phyloP scores from a whole-genome alignment of 2,888 invertebrate genomes.

The Rosalia funebris region DNA sequence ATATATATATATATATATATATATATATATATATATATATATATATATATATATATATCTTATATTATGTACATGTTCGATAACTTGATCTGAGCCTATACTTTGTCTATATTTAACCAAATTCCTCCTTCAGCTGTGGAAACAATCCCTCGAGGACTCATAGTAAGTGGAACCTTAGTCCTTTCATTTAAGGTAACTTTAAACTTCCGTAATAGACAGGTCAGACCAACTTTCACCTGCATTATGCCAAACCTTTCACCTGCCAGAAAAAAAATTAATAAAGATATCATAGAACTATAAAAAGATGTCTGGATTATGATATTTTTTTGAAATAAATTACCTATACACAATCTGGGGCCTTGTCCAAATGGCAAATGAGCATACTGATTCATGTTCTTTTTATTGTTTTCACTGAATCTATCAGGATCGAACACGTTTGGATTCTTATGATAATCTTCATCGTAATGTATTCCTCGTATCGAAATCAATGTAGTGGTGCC shows the following conservation, averaged over 20 bases:
- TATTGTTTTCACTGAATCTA: too few species aligned
- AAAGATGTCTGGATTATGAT: too few species aligned
- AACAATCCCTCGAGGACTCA: background rate
- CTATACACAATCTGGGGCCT: background rate
- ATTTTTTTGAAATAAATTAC: too few species aligned
- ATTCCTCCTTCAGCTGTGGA: background rate
- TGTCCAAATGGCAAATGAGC: background rate
- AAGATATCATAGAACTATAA: too few species aligned
- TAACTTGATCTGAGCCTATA: too few species aligned
- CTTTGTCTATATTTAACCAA: background rate
- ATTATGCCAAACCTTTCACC: background rate
- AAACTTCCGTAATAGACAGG: background rate
- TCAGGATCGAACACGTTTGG: background rate
- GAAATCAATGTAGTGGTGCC: background rate
- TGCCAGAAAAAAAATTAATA: too few species aligned
- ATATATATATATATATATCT: too few species aligned
- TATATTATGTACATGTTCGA: too few species aligned
- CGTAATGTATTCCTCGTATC: background rate
- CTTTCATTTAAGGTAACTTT: background rate
- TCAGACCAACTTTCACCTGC: background rate
- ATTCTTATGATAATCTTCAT: background rate
- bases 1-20: too few species aligned
- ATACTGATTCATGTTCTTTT: background rate
- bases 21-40: too few species aligned
- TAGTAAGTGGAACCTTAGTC: background rate